Evolutionary conservation across 2,113 vertebrate species (phyloP).

Genomic region (Solenodon paradoxus): DNA sequence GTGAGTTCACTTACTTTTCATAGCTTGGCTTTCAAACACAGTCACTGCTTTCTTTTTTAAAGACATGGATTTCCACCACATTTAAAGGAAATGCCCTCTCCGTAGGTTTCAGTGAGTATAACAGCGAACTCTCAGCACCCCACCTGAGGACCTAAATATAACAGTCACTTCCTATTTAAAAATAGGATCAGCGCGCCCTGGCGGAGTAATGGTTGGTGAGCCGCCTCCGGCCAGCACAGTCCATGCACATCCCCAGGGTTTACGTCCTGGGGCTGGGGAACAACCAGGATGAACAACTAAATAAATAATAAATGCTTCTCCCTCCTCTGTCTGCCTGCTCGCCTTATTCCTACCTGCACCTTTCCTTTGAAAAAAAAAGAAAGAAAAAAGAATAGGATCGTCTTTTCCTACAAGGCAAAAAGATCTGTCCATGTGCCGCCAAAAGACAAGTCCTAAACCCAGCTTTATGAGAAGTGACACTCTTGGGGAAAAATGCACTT

Average conservation of each 20-base stretch:
- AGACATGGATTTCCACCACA: slow-evolving; percentile 78
- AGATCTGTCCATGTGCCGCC: slow-evolving; percentile 42
- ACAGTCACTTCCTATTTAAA: slow-evolving; percentile 68
- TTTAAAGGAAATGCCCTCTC: slow-evolving; percentile 82
- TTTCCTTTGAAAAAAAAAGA: no score
- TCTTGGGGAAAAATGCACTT: not conserved
- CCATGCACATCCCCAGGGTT: no score
- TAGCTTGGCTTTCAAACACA: slow-evolving; percentile 77
- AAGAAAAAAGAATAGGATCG: not conserved
- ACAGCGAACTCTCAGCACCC: slow-evolving; percentile 77
- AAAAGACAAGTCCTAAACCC: not conserved
- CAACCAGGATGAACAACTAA: no score
- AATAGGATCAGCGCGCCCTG: not conserved
- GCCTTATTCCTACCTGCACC: no score
- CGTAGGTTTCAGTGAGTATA: slow-evolving; percentile 80
- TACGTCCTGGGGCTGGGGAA: no score
- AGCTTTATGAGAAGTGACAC: slow-evolving; percentile 43
- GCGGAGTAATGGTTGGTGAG: no score
- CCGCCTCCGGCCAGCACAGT: no score
- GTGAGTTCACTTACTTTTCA: slow-evolving; percentile 83
- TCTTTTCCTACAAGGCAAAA: slow-evolving; percentile 60
- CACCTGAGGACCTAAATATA: slow-evolving; percentile 78
- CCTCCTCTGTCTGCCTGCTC: no score
- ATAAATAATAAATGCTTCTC: no score
- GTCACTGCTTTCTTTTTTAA: slow-evolving; percentile 81